Evolutionary conservation across 1,140 invertebrate species (phyloP).

Genomic region (Neodiprion virginianus): DNA sequence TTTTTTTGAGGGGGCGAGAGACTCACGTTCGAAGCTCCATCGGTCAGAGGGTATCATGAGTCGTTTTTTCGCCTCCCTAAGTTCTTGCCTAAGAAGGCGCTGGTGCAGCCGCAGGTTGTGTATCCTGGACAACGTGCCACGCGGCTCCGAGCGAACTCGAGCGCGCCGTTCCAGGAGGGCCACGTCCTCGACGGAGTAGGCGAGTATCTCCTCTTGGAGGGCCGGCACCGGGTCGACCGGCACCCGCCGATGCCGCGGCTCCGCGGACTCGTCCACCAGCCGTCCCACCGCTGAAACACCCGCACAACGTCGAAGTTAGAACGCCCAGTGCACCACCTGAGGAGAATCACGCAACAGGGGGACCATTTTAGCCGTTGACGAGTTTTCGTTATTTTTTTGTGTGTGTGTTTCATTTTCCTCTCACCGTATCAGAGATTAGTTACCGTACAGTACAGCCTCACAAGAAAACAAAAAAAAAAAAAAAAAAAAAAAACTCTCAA

Average conservation of each 20-base stretch:
- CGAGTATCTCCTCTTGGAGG: constrained; percentile 49
- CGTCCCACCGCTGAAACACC: constrained; percentile 61
- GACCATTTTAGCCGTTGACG: constrained; percentile 41
- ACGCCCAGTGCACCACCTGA: constrained; percentile 60
- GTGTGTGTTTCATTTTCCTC: background rate
- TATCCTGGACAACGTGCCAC: constrained; percentile 61
- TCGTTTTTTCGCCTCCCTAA: constrained; percentile 59
- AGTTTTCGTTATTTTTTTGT: too few species aligned
- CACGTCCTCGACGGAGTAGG: constrained; percentile 65
- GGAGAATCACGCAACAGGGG: constrained; percentile 52
- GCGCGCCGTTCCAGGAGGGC: constrained; percentile 62
- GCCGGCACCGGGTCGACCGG: constrained; percentile 35
- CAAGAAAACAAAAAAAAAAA: too few species aligned
- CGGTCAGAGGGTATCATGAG: constrained; percentile 62
- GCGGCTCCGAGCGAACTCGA: constrained; percentile 56
- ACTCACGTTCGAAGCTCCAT: constrained; percentile 70
- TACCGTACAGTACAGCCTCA: background rate
- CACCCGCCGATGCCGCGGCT: constrained; percentile 37
- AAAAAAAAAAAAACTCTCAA: too few species aligned
- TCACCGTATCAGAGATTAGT: background rate
- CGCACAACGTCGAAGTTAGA: constrained; percentile 62
- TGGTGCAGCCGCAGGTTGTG: constrained; percentile 63
- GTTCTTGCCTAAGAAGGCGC: constrained; percentile 63
- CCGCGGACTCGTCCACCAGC: constrained; percentile 51
- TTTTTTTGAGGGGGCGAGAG: background rate